Evolutionary conservation across 2,113 vertebrate genomes (phyloP).

Genomic region (Prunella himalayana): DNA sequence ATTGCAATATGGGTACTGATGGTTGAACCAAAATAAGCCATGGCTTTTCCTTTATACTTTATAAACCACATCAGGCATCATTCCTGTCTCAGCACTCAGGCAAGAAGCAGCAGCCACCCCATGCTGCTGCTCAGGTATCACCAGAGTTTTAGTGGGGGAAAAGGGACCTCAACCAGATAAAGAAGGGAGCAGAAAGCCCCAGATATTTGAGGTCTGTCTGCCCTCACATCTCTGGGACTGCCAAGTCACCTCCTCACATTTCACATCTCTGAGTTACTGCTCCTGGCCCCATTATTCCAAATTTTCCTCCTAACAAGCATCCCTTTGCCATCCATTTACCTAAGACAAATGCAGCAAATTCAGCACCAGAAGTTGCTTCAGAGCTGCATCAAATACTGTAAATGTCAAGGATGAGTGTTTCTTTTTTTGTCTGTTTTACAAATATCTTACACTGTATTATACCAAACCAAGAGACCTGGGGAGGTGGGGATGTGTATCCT

Average conservation of each 20-base stretch:
- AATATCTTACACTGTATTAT: neutral
- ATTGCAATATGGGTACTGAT: neutral
- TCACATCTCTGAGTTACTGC: neutral
- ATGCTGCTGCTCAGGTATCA: neutral
- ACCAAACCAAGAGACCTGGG: neutral
- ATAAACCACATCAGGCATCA: accelerated
- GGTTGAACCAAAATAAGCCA: neutral
- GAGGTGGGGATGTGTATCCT: too few species aligned
- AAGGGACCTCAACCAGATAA: neutral
- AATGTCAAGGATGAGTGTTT: neutral
- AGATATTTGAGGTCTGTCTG: neutral
- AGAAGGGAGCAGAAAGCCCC: neutral
- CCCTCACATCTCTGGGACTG: neutral
- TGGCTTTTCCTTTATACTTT: neutral
- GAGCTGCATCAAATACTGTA: neutral
- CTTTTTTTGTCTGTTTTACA: neutral
- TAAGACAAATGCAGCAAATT: neutral
- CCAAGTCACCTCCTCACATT: neutral
- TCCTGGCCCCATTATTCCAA: neutral
- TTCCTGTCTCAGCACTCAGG: neutral
- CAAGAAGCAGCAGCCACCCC: neutral
- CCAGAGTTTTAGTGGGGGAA: neutral
- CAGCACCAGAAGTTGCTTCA: neutral
- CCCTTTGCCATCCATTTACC: neutral
- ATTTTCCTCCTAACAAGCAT: neutral